A percentile compares a stretch with the other conserved stretches of the same genome.
phyloP scores from a whole-genome alignment of 2,797 vertebrate species.

The Crenuchus spilurus region DNA sequence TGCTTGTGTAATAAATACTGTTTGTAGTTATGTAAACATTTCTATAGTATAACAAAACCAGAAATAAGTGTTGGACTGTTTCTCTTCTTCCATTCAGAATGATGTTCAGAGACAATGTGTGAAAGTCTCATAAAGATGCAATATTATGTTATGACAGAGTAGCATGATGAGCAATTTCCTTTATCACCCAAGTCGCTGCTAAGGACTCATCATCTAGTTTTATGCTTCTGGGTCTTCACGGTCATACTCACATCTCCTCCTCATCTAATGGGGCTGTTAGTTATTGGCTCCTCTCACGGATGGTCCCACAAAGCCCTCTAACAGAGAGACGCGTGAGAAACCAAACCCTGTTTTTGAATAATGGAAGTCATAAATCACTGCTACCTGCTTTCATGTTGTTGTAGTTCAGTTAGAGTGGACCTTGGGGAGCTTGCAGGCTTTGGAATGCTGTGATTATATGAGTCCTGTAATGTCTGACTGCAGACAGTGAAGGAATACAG shows the following conservation, averaged over 20 bases:
- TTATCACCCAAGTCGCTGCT: not conserved
- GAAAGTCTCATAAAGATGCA: no score
- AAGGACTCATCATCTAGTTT: not conserved
- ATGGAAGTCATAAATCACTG: slow-evolving; percentile 40
- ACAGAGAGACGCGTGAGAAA: slow-evolving; percentile 7
- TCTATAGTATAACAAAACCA: no score
- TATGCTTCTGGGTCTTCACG: not conserved
- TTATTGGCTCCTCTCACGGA: not conserved
- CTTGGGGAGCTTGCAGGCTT: slow-evolving; percentile 11
- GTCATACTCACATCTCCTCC: not conserved
- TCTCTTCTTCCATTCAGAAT: no score
- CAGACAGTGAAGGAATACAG: not conserved
- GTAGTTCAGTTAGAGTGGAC: slow-evolving; percentile 14
- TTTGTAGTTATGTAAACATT: no score
- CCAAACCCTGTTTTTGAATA: slow-evolving; percentile 32
- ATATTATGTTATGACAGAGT: no score
- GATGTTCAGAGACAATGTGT: no score
- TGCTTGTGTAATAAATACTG: no score
- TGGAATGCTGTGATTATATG: slow-evolving; percentile 5
- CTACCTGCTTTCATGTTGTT: slow-evolving; percentile 2
- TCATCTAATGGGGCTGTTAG: slow-evolving; percentile 1
- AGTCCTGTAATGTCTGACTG: slow-evolving; percentile 2
- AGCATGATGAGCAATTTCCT: not conserved
- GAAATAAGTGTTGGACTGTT: no score
- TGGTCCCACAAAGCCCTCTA: slow-evolving; percentile 15